These are phyloP conservation scores for Holocentrus rufus DNA, from an alignment of 2,797 vertebrate genomes.

Conservation along the genomic window DNA sequence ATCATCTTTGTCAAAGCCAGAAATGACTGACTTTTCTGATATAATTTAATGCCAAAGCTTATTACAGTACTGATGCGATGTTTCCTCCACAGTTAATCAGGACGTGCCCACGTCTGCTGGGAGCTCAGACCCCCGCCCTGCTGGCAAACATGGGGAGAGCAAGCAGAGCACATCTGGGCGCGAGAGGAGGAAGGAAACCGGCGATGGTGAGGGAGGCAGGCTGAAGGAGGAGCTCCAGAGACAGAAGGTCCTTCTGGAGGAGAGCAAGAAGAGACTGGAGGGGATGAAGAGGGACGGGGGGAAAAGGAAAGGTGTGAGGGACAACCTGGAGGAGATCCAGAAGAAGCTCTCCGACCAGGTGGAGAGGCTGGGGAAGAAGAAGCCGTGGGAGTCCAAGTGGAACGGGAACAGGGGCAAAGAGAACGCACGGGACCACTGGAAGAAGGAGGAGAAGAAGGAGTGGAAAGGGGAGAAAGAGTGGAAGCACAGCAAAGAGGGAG, in stretches of 20 bases:
- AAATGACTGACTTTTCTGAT: conserved; percentile 8
- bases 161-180: conserved; percentile 49
- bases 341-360: conserved; percentile 78
- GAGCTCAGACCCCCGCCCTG: conserved; percentile 42
- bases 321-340: conserved; percentile 78
- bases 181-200: conserved; percentile 50
- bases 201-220: conserved; percentile 20
- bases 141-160: conserved; percentile 33
- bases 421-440: conserved; percentile 63
- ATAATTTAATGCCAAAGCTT: not conserved
- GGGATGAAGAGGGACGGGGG: conserved; percentile 74
- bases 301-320: conserved; percentile 68
- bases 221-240: conserved; percentile 74
- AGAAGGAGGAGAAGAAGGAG: conserved; percentile 73
- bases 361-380: conserved; percentile 74
- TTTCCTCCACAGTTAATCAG: conserved; percentile 63
- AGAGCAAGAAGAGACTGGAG: conserved; percentile 77
- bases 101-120: conserved; percentile 37
- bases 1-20: not conserved
- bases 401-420: conserved; percentile 69
- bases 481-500: conserved; percentile 69
- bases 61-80: conserved; percentile 31
- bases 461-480: conserved; percentile 63
- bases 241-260: conserved; percentile 78
- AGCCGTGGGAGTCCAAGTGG: conserved; percentile 68